Evolutionary conservation across 2,888 invertebrate genomes (phyloP), one percentile per base, ranked within the genome.

Genomic region (Osmoderma eremita): DNA sequence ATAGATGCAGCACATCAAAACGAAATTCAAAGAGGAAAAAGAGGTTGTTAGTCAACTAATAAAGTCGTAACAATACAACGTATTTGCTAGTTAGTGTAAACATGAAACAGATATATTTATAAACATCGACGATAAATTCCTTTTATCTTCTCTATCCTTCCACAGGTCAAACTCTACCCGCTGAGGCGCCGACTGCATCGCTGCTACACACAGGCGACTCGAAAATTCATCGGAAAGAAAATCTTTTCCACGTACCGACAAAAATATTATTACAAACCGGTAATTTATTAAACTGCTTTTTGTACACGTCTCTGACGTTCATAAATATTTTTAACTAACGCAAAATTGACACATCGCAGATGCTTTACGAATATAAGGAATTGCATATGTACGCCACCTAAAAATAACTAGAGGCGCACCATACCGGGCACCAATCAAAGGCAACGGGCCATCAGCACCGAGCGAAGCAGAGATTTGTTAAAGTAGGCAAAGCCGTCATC

Each of bases 331-430:
- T 53, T 45, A 24, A 54, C 36, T 54, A 48, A 24, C 53, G 65
- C 45, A 62, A 61, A 62, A 67, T 62, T 67, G 66, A 67, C 66
- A 67, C 50, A 61, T 67, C 66, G 39, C 66, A 67, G 66, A 67
- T 62, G 66, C 66, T 67, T n/a, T 62, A 67, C 39, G 51, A 67
- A 67, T 67, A 67, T 67, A 67, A 67, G 61, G 66, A 67, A 67
- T 67, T 67, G 66, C 66, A 51, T 63, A n/a, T n/a, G n/a, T n/a
- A 39, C 50, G 51, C 41, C 38, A 18, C 15, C 41, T 65, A 56
- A 65, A 65, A 65, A 65, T 65, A 56, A 22, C 41, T 17, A 56
- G 42, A 39, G n/a, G n/a, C n/a, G n/a, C 49, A 30, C n/a, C 49
- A 39, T 63, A 38, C 17, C n/a, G 36, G 22, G 41, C 13, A 20